Evolutionary conservation across 2,113 vertebrate genomes (phyloP), one percentile per base, ranked within the genome.

Genomic region (Pteropus alecto): DNA sequence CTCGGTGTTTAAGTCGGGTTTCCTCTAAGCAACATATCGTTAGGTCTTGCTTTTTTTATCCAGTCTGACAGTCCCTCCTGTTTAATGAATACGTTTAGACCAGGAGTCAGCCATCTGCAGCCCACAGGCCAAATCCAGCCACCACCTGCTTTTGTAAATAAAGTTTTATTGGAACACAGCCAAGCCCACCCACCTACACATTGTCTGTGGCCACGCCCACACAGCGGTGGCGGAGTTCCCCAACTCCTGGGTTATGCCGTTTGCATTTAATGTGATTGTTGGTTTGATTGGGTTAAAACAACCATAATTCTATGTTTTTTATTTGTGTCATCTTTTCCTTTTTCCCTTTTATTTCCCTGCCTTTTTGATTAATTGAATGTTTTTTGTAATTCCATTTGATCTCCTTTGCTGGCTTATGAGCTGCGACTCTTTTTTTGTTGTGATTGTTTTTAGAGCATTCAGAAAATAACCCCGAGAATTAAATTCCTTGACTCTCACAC

Each of bases 331-430:
- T 46, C 46, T 51, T 13, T 86, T 92, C 6, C 84, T 79, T 82
- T 46, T 35, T 19, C 16, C 43, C 43, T 46, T 46, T 46, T 46
- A 38, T 46, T 46, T 10, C 43, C 6, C n/a, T 81, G 38, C 30
- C 12, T 77, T 87, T 81, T 73, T 61, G 76, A 26, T 92, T 43
- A 51, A 43, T 67, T 70, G 22, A 6, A 3, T 81, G 18, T 60
- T 83, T 95, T 73, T 93, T 5, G n/a, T 84, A n/a, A 73, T 90
- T 84, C 51, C 43, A n/a, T 76, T 81, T 86, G 28, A 33, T 90
- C 30, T 92, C 33, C 1, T 79, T 88, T 76, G 10, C 65, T 85
- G 48, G 6, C n/a, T 86, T 30, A 0, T 28, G 51, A 70, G 48
- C 84, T 82, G 0, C 70, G 51, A 85, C 6, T 63, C 35, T 11